These are phyloP conservation scores for Oreonectes daqikongensis DNA, from an alignment of 2,797 vertebrate genomes.

Conservation along the genomic window DNA sequence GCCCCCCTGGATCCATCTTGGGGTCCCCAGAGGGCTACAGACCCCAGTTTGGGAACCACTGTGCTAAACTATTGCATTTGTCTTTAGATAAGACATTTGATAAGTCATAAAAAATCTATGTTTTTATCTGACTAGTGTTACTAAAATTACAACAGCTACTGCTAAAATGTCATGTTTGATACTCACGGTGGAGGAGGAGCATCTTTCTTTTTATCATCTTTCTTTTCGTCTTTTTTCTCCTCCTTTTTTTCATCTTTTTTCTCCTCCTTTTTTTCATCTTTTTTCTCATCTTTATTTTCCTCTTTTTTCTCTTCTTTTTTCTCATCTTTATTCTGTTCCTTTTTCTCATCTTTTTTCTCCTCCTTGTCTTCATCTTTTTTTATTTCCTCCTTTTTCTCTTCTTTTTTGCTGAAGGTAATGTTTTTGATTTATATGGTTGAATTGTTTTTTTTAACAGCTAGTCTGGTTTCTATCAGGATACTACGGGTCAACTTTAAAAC, in stretches of 20 bases:
- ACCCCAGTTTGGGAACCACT: too few species aligned
- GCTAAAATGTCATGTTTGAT: slow-evolving; percentile 44
- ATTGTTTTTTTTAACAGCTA: not conserved
- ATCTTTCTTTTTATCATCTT: slow-evolving; percentile 84
- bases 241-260: slow-evolving; percentile 80
- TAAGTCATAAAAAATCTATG: not conserved
- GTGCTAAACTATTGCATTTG: not conserved
- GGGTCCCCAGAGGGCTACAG: too few species aligned
- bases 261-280: slow-evolving; percentile 61
- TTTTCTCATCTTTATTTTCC: slow-evolving; percentile 54
- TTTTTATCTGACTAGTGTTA: not conserved
- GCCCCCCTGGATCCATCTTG: too few species aligned
- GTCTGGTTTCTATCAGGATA: not conserved
- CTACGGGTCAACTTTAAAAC: slow-evolving; percentile 30
- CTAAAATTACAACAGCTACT: not conserved
- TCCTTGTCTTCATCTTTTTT: slow-evolving; percentile 66
- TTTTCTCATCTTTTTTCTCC: slow-evolving; percentile 51
- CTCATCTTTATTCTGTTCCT: slow-evolving; percentile 63
- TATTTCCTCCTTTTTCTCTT: slow-evolving; percentile 75
- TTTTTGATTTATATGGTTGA: slow-evolving; percentile 46
- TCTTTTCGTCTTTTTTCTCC: slow-evolving; percentile 78
- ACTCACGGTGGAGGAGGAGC: slow-evolving; percentile 82
- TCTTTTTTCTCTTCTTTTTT: slow-evolving; percentile 66
- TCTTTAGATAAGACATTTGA: not conserved
- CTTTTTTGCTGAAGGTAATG: slow-evolving; percentile 78